Evolutionary conservation across 2,113 vertebrate genomes (phyloP).

Genomic region (Oostethus manadensis): DNA sequence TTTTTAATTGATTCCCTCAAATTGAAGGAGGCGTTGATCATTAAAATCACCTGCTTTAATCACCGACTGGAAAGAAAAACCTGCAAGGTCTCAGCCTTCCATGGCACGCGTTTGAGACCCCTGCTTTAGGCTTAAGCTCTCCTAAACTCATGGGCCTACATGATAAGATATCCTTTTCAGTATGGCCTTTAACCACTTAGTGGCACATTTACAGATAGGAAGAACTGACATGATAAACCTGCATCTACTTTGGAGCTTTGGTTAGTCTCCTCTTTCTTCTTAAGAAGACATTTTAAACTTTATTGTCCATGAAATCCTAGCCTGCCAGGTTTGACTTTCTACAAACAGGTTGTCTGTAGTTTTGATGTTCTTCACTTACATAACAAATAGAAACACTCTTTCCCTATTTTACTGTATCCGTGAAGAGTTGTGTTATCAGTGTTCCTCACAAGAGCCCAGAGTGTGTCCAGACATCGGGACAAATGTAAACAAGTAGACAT

Average conservation of each 20-base stretch:
- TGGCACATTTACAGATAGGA: constrained; percentile 13
- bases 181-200: constrained; percentile 26
- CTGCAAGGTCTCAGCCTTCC: too few relatives aligned
- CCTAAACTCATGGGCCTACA: constrained; percentile 19
- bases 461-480: constrained; percentile 40
- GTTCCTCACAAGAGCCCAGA: constrained; percentile 20
- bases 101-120: too few relatives aligned
- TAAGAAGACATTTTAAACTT: not conserved
- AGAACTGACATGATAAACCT: constrained; percentile 8
- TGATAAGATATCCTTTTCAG: constrained; percentile 37
- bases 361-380: too few relatives aligned
- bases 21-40: too few relatives aligned
- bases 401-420: constrained; percentile 13
- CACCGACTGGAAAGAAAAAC: too few relatives aligned
- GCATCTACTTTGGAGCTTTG: constrained; percentile 3
- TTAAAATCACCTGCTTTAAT: too few relatives aligned
- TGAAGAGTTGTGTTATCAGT: constrained; percentile 25
- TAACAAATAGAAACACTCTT: not conserved
- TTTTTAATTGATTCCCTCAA: too few relatives aligned
- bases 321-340: not conserved
- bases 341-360: too few relatives aligned
- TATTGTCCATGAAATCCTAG: not conserved
- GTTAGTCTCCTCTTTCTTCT: not conserved
- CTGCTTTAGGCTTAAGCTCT: constrained; percentile 36
- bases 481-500: constrained; percentile 16